phyloP scores from a whole-genome alignment of 2,797 vertebrate genomes.

The Peromyscus eremicus region DNA sequence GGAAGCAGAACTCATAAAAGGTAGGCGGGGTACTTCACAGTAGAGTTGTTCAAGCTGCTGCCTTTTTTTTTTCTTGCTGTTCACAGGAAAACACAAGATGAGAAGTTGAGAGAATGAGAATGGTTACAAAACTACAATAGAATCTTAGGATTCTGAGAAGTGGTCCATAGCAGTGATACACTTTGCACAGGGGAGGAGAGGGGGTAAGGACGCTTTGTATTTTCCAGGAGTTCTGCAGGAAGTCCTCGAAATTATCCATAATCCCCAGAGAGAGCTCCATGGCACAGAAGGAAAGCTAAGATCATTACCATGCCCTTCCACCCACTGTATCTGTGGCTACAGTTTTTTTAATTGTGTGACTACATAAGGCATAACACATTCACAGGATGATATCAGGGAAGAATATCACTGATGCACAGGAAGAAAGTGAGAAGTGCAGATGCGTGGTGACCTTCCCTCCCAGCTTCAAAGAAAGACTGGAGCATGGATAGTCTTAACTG shows the following conservation, averaged over 20 bases:
- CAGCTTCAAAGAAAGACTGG: not conserved
- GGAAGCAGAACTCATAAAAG: not conserved
- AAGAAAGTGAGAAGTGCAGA: not conserved
- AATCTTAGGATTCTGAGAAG: not conserved
- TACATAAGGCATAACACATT: not conserved
- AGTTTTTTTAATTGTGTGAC: not conserved
- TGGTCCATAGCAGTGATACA: not conserved
- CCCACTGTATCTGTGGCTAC: not conserved
- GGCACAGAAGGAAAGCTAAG: not conserved
- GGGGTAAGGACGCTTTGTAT: not conserved
- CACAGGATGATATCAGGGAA: too few relatives aligned
- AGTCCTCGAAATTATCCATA: not conserved
- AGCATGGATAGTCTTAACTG: not conserved
- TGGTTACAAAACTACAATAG: not conserved
- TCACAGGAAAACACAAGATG: not conserved
- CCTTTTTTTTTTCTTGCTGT: not conserved
- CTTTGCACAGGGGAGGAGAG: not conserved
- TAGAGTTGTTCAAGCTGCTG: not conserved
- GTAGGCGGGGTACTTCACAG: not conserved
- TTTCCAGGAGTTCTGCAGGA: not conserved
- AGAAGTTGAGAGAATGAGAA: not conserved
- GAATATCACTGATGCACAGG: not conserved
- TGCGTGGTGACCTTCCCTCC: not conserved
- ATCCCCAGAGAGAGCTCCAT: not conserved
- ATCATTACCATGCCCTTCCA: not conserved